Conservation (phyloP, 2,113 vertebrate genomes). For the Gymnogyps californianus region DNA sequence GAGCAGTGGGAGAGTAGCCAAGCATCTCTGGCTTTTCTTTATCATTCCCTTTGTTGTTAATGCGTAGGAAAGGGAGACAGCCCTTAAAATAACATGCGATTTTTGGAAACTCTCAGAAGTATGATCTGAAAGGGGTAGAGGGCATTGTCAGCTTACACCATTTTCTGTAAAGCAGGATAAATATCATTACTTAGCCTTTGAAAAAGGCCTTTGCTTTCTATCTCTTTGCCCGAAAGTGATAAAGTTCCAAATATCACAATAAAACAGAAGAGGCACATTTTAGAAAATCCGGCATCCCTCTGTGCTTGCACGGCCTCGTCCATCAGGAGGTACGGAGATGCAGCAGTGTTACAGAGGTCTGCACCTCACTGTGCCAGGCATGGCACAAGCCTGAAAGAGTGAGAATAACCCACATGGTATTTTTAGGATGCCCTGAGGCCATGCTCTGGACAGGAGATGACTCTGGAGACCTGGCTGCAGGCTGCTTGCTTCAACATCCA, state of each 20-base stretch:
- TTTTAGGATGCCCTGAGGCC: neutral
- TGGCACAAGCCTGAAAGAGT: neutral
- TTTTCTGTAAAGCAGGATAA: neutral
- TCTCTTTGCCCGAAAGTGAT: neutral
- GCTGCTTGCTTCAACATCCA: neutral
- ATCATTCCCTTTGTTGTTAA: neutral
- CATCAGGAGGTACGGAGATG: neutral
- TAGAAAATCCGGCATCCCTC: neutral
- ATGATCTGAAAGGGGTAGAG: neutral
- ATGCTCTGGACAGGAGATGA: neutral
- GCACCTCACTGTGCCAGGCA: neutral
- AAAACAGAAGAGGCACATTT: neutral
- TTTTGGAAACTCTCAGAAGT: neutral
- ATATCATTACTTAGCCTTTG: neutral
- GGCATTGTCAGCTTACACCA: neutral
- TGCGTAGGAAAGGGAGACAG: neutral
- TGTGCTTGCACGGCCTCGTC: neutral
- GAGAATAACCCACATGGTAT: neutral
- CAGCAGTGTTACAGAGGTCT: neutral
- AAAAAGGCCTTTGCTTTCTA: neutral
- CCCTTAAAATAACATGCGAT: neutral
- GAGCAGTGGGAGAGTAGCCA: neutral
- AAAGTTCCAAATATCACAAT: neutral
- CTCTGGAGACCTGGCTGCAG: neutral
- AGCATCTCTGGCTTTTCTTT: neutral